Percentiles rank a stretch among this genome's conserved stretches.
Conservation (phyloP, 2,888 invertebrate genomes). For the Dascillus cervinus region DNA sequence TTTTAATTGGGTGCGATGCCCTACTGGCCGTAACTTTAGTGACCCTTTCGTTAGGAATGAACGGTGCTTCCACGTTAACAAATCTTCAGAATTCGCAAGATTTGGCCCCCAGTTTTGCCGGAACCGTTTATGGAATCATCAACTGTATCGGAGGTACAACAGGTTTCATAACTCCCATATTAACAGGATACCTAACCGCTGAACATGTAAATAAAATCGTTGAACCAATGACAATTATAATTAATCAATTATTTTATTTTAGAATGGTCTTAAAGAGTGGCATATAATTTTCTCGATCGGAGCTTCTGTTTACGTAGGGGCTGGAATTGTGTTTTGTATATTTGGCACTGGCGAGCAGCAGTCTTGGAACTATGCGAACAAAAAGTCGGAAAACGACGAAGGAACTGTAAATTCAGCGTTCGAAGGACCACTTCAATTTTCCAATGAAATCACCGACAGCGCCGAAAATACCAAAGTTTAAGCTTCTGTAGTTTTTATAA, state of each 20-base stretch:
- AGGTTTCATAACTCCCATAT: conserved; percentile 62
- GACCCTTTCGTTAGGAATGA: conserved; percentile 58
- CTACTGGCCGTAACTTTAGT: conserved; percentile 57
- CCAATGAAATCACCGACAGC: neutral
- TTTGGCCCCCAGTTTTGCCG: conserved; percentile 66
- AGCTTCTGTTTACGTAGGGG: conserved; percentile 58
- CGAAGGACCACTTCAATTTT: conserved; percentile 5
- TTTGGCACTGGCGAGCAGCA: conserved; percentile 67
- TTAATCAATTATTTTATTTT: conserved; percentile 22
- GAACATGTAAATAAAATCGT: conserved; percentile 27
- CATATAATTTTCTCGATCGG: conserved; percentile 66
- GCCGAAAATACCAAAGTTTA: conserved; percentile 11
- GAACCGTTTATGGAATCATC: conserved; percentile 64
- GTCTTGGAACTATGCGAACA: conserved; percentile 69
- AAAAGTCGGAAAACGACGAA: conserved; percentile 31
- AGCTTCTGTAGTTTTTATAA: no score
- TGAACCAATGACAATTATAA: neutral
- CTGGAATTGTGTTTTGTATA: conserved; percentile 60
- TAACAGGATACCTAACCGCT: conserved; percentile 52
- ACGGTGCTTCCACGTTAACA: conserved; percentile 39
- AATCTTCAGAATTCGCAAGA: conserved; percentile 52
- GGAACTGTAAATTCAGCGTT: conserved; percentile 22
- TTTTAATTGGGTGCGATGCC: conserved; percentile 55
- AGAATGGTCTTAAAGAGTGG: conserved; percentile 75
- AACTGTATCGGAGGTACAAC: conserved; percentile 64